Percentiles rank a stretch among this genome's conserved stretches.
Evolutionary conservation across 2,113 vertebrate species (phyloP).

Genomic region (Choloepus hoffmanni): DNA sequence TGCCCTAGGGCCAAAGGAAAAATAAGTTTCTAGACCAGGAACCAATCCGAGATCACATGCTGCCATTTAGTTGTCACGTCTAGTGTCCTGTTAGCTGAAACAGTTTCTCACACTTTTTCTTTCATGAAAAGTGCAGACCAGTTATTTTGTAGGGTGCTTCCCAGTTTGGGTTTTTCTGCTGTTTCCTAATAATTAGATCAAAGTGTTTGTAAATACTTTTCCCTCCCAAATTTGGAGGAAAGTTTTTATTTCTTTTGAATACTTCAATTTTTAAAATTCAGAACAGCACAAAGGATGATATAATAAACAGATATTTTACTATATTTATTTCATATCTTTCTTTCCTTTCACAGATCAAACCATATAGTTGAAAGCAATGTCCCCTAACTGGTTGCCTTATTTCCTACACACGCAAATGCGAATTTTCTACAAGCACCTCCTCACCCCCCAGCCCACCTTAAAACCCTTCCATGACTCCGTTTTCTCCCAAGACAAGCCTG

Average conservation of each 20-base stretch:
- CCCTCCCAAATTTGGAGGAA: background rate
- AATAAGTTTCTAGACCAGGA: background rate
- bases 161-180: background rate
- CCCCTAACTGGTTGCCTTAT: background rate
- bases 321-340: background rate
- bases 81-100: background rate
- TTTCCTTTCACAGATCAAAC: background rate
- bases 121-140: constrained; percentile 13
- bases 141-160: background rate
- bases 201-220: background rate
- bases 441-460: background rate
- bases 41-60: background rate
- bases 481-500: background rate
- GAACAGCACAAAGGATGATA: background rate
- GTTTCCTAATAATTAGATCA: background rate
- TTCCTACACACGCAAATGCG: background rate
- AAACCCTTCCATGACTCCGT: background rate
- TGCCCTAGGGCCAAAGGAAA: background rate
- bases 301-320: background rate
- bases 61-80: background rate
- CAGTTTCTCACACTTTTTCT: background rate
- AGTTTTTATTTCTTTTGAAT: background rate
- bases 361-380: background rate
- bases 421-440: background rate
- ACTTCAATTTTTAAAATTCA: background rate